These are phyloP conservation scores for Tragelaphus scriptus DNA, from an alignment of 2,113 vertebrate species.

Conservation along the genomic window DNA sequence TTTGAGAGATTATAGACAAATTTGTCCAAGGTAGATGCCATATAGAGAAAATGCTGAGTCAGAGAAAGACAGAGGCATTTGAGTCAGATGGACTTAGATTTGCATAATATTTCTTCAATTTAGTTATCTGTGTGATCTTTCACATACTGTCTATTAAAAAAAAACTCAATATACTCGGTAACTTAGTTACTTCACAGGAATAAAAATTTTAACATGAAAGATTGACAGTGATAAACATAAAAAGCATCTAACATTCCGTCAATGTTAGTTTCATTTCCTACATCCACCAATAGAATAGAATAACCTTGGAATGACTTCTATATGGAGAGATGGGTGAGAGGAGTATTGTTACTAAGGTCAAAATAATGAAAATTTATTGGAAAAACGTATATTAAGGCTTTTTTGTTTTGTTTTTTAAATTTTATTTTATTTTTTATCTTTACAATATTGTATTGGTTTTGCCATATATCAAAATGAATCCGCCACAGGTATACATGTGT, in stretches of 20 bases:
- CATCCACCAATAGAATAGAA: neutral
- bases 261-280: neutral
- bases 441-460: no score
- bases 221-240: neutral
- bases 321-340: neutral
- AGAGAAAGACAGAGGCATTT: neutral
- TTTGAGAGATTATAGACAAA: neutral
- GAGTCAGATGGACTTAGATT: neutral
- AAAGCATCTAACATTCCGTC: neutral
- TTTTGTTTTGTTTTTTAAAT: no score
- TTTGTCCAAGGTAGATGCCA: neutral
- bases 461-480: no score
- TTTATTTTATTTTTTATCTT: no score
- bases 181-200: neutral
- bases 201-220: neutral
- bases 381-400: neutral
- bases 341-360: neutral
- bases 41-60: neutral
- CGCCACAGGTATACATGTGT: no score
- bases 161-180: neutral
- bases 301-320: neutral
- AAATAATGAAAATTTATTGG: neutral
- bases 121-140: neutral
- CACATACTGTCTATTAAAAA: neutral
- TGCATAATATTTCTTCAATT: neutral